Conservation (phyloP, 2,797 vertebrate species). For the Fistularia tabacaria region DNA sequence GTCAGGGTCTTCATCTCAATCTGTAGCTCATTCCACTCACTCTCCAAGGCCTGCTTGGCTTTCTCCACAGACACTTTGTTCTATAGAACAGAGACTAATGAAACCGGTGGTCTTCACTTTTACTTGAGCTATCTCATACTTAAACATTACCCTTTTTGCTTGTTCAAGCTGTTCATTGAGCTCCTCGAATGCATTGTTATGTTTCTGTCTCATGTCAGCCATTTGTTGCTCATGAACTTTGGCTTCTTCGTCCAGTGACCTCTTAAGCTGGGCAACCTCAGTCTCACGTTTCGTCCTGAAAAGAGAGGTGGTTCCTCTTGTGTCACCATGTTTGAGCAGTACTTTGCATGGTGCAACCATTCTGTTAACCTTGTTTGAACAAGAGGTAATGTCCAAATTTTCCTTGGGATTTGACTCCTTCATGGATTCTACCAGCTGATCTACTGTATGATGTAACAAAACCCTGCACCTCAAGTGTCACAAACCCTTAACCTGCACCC, state of each 20-base stretch:
- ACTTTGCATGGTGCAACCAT: too few species aligned
- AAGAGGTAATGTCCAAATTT: too few species aligned
- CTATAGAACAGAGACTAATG: conserved; percentile 58
- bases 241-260: conserved; percentile 87
- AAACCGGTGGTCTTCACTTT: neutral
- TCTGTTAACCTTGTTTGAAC: too few species aligned
- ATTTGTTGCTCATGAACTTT: conserved; percentile 87
- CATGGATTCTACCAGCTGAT: too few species aligned
- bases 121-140: neutral
- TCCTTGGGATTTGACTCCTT: too few species aligned
- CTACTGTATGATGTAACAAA: too few species aligned
- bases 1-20: conserved; percentile 88
- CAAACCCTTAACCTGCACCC: neutral
- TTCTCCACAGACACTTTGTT: conserved; percentile 92
- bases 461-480: too few species aligned
- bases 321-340: neutral
- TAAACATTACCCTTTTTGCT: conserved; percentile 82
- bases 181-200: conserved; percentile 90
- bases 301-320: neutral
- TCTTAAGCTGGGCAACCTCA: conserved; percentile 90
- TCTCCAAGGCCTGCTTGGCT: conserved; percentile 88
- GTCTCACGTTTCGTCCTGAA: conserved; percentile 88
- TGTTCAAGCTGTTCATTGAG: conserved; percentile 94
- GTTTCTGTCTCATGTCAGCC: conserved; percentile 90
- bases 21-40: conserved; percentile 85